Conservation (phyloP, 1,140 invertebrate species). For the Zeugodacus cucurbitae region DNA sequence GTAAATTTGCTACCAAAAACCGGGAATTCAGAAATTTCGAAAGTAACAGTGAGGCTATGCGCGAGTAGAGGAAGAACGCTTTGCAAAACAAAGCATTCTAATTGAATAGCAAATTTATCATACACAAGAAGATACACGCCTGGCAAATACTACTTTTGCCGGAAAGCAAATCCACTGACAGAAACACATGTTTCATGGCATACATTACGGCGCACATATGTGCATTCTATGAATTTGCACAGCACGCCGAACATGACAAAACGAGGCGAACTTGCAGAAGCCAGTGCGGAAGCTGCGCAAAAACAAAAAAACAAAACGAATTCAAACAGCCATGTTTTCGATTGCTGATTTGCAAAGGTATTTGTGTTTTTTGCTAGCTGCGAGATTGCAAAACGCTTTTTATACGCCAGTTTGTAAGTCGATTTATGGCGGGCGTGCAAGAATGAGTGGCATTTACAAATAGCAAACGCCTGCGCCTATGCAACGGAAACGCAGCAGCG, state of each 20-base stretch:
- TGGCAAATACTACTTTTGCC: neutral
- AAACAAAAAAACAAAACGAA: neutral
- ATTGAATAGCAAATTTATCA: neutral
- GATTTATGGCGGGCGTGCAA: neutral
- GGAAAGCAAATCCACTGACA: neutral
- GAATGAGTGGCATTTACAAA: neutral
- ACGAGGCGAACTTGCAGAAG: neutral
- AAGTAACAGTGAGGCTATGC: too few species aligned
- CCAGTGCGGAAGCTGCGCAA: neutral
- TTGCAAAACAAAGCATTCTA: too few species aligned
- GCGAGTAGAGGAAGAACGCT: too few species aligned
- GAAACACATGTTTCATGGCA: neutral
- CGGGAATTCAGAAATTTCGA: too few species aligned
- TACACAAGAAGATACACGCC: neutral
- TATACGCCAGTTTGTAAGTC: neutral
- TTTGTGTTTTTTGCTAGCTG: neutral
- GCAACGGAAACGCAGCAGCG: neutral
- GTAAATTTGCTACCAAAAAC: too few species aligned
- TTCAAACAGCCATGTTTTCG: neutral
- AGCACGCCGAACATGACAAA: neutral
- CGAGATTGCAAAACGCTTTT: neutral
- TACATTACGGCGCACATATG: neutral
- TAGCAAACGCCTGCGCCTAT: neutral
- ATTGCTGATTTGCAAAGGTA: constrained; percentile 2
- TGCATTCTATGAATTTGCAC: neutral